Evolutionary conservation across 2,113 vertebrate genomes (phyloP), one percentile per base, ranked within the genome.

Genomic region (Ceyx cyanopectus): DNA sequence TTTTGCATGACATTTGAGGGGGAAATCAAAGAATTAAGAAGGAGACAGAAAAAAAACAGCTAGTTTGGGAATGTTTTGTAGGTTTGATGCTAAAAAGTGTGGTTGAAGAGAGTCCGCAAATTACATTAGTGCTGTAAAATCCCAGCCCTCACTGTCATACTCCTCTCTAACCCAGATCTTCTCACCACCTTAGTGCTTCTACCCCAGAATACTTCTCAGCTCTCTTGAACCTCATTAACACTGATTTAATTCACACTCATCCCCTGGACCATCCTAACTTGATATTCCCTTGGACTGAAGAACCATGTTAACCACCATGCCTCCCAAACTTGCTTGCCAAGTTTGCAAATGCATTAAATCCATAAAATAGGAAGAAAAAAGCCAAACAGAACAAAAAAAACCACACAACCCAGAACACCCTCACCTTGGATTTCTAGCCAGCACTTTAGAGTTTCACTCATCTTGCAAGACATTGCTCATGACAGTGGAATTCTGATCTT

Each of bases 401-500:
- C 5, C 15, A 17, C 22, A 60, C 46, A 43, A 29, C 13, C 18
- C 27, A 27, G n/a, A 66, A 6, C 54, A 32, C 40, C 53, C n/a
- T 86, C 58, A 87, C 40, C 80, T 94, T 73, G 23, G 40, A 53
- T 80, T 93, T 87, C 84, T 56, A 95, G 84, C 84, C 91, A 95
- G 27, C 73, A 58, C 29, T 89, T 91, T 23, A 11, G 30, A 85
- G 62, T 87, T 93, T 80, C 67, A 68, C 43, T 89, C 40, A 30
- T 95, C 79, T 94, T 67, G 75, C 74, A n/a, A 89, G 53, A 57
- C 16, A n/a, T 1, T 85, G 72, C 85, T 94, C 75, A 40, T 10
- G n/a, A 80, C 81, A 94, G 85, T 60, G 67, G 79, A 92, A 85
- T 94, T 87, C 57, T 94, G 75, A 72, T 89, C 67, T 92, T 67